phyloP scores from a whole-genome alignment of 2,113 vertebrate genomes.

The Oncorhynchus clarkii region DNA sequence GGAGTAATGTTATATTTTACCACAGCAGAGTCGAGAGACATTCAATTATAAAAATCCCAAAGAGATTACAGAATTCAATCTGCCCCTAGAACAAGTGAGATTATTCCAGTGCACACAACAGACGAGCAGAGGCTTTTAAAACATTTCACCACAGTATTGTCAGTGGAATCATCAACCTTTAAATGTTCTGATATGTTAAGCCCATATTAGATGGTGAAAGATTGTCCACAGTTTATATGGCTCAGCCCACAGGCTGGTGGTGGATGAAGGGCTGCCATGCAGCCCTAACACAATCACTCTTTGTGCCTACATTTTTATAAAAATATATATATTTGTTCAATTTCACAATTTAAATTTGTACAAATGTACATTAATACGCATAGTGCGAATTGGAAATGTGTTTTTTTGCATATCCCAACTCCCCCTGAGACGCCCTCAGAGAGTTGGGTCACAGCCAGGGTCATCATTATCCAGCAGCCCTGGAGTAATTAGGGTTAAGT shows the following conservation, averaged over 20 bases:
- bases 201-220: constrained; percentile 57
- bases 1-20: constrained; percentile 44
- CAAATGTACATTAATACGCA: no score
- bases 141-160: constrained; percentile 52
- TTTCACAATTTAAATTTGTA: no score
- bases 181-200: constrained; percentile 52
- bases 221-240: constrained; percentile 46
- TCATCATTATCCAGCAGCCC: no score
- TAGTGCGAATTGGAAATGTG: no score
- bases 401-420: no score
- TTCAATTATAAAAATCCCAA: constrained; percentile 49
- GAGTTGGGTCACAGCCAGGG: no score
- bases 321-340: no score
- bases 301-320: no score
- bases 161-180: constrained; percentile 52
- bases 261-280: constrained; percentile 50
- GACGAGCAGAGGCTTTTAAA: constrained; percentile 53
- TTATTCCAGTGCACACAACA: constrained; percentile 52
- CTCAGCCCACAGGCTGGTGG: constrained; percentile 32
- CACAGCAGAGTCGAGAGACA: constrained; percentile 44
- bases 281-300: background rate
- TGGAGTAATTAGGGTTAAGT: no score
- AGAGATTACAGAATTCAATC: constrained; percentile 62
- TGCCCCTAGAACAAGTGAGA: constrained; percentile 54
- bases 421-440: no score